Evolutionary conservation across 2,888 invertebrate genomes (phyloP).

Genomic region (Chrysomela aeneicollis): DNA sequence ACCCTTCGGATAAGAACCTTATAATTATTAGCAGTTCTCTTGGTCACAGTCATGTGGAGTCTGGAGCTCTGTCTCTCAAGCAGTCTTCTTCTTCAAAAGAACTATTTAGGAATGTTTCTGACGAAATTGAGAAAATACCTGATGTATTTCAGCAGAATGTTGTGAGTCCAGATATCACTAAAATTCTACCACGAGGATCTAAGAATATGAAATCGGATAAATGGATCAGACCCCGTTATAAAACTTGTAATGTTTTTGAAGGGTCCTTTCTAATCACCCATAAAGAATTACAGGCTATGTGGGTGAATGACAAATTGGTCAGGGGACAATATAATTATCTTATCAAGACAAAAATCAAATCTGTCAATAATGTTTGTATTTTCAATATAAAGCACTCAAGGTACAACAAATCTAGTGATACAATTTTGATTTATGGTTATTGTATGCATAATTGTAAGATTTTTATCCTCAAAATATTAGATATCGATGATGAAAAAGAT

Average conservation of each 20-base stretch:
- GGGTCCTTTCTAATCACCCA: not conserved
- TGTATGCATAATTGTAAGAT: constrained; percentile 6
- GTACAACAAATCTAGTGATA: not conserved
- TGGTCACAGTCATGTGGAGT: too few relatives aligned
- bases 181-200: constrained; percentile 3
- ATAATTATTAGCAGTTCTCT: too few relatives aligned
- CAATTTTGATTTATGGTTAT: not conserved
- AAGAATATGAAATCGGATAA: not conserved
- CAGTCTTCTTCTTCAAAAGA: too few relatives aligned
- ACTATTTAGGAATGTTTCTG: too few relatives aligned
- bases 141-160: too few relatives aligned
- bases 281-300: not conserved
- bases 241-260: not conserved
- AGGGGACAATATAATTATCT: not conserved
- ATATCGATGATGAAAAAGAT: not conserved
- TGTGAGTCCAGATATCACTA: not conserved
- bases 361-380: constrained; percentile 6
- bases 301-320: not conserved
- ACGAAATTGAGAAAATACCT: too few relatives aligned
- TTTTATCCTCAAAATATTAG: not conserved
- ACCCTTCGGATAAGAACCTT: too few relatives aligned
- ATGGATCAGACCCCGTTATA: not conserved
- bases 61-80: too few relatives aligned
- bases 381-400: constrained; percentile 6
- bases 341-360: not conserved